Percentiles rank a stretch among this genome's conserved stretches.
phyloP scores from a whole-genome alignment of 2,888 invertebrate species.

The Arrhopalites spinosus region DNA sequence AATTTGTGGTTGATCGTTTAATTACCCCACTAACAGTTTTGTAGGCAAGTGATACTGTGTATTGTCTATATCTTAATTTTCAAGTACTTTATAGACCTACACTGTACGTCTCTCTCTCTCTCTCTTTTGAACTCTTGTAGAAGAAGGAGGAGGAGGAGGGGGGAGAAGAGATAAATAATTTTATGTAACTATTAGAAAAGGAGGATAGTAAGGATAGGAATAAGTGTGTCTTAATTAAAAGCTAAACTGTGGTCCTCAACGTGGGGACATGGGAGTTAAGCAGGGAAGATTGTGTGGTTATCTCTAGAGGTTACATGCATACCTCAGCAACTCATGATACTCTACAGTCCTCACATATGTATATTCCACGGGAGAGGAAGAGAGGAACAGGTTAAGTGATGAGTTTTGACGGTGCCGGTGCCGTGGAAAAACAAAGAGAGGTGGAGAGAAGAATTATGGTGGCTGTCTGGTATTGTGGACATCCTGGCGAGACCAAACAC shows the following conservation, averaged over 20 bases:
- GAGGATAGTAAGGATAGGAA: not conserved
- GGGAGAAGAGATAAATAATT: not conserved
- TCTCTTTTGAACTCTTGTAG: not conserved
- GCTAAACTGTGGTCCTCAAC: slow-evolving; percentile 8
- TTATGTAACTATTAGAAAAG: not conserved
- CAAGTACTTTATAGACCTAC: too few relatives aligned
- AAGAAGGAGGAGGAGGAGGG: not conserved
- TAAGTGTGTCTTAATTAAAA: slow-evolving; percentile 34
- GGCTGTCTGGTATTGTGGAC: slow-evolving; percentile 54
- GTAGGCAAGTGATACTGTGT: not conserved
- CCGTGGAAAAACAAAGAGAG: slow-evolving; percentile 39
- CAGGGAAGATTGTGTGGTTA: slow-evolving; percentile 13
- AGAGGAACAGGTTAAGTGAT: slow-evolving; percentile 35
- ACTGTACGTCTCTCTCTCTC: too few relatives aligned
- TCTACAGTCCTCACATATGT: too few relatives aligned
- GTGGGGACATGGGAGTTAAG: not conserved
- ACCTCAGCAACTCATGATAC: not conserved
- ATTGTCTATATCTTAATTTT: not conserved
- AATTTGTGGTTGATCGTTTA: slow-evolving; percentile 8
- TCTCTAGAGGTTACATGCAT: not conserved
- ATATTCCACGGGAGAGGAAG: not conserved
- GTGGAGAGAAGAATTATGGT: slow-evolving; percentile 54
- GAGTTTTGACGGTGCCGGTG: slow-evolving; percentile 36
- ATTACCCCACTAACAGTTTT: not conserved
- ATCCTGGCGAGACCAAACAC: slow-evolving; percentile 53